Conservation (phyloP, 2,888 invertebrate species). For the Coecobrya sp. region DNA sequence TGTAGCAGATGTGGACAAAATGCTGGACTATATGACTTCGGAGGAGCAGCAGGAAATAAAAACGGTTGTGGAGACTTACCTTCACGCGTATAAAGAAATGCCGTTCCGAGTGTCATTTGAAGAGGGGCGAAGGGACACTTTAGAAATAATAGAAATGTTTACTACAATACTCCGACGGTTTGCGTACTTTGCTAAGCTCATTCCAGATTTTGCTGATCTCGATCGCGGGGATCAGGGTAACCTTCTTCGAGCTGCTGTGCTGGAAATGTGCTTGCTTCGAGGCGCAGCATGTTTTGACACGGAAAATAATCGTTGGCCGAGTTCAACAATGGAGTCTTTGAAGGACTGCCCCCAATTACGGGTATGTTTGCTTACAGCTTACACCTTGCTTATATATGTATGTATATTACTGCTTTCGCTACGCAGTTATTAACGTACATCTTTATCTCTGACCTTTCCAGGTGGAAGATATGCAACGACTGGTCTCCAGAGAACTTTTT, state of each 20-base stretch:
- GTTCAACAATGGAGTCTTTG: constrained; percentile 84
- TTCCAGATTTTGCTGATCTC: constrained; percentile 87
- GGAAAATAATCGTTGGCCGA: constrained; percentile 87
- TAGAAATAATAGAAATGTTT: constrained; percentile 87
- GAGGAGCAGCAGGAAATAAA: constrained; percentile 86
- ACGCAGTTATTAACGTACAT: no score
- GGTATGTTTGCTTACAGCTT: constrained; percentile 43
- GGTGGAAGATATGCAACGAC: constrained; percentile 87
- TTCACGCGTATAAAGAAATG: constrained; percentile 86
- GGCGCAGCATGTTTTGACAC: constrained; percentile 88
- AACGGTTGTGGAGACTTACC: constrained; percentile 86
- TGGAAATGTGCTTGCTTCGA: constrained; percentile 88
- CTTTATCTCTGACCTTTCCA: no score
- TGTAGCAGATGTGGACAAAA: constrained; percentile 84
- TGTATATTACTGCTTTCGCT: no score
- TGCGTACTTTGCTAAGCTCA: constrained; percentile 87
- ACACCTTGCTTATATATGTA: no score
- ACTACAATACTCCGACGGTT: constrained; percentile 87
- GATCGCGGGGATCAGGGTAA: constrained; percentile 86
- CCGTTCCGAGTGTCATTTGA: constrained; percentile 84
- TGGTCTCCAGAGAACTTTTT: constrained; percentile 87
- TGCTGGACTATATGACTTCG: constrained; percentile 85
- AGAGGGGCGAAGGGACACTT: constrained; percentile 78
- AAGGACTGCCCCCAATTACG: constrained; percentile 86
- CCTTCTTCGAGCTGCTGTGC: constrained; percentile 87